These are phyloP conservation scores for Eubasilissa regina DNA, from an alignment of 1,140 invertebrate species.

Conservation along the genomic window DNA sequence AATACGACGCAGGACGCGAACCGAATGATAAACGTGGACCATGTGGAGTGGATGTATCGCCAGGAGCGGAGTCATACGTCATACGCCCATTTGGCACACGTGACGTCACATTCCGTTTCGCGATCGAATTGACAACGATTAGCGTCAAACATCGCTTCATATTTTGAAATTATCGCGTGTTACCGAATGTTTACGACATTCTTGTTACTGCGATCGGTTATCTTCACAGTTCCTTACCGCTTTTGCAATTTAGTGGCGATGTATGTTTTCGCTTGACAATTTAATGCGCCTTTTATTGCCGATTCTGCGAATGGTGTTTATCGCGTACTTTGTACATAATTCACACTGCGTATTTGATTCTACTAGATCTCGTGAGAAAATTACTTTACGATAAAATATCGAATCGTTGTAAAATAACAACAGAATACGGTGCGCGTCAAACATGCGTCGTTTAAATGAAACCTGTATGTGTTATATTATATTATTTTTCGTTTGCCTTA, in stretches of 20 bases:
- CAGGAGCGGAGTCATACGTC: conserved; percentile 8
- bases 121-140: conserved; percentile 12
- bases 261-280: conserved; percentile 16
- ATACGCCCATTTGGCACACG: conserved; percentile 14
- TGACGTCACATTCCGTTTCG: not conserved
- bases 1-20: conserved; percentile 53
- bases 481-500: no score
- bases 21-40: conserved; percentile 52
- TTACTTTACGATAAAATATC: no score
- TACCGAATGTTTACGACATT: conserved; percentile 13
- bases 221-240: not conserved
- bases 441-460: no score
- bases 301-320: conserved; percentile 6
- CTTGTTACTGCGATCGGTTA: not conserved
- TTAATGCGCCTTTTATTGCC: conserved; percentile 17
- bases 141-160: conserved; percentile 9
- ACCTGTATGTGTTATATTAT: no score
- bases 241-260: conserved; percentile 1
- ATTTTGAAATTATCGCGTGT: conserved; percentile 25
- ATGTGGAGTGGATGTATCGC: conserved; percentile 20
- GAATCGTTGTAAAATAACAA: no score
- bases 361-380: no score
- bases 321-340: not conserved
- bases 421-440: no score
- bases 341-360: no score